Percentiles rank a stretch among this genome's conserved stretches.
Conservation (phyloP, 2,113 vertebrate species). For the Lophius piscatorius region DNA sequence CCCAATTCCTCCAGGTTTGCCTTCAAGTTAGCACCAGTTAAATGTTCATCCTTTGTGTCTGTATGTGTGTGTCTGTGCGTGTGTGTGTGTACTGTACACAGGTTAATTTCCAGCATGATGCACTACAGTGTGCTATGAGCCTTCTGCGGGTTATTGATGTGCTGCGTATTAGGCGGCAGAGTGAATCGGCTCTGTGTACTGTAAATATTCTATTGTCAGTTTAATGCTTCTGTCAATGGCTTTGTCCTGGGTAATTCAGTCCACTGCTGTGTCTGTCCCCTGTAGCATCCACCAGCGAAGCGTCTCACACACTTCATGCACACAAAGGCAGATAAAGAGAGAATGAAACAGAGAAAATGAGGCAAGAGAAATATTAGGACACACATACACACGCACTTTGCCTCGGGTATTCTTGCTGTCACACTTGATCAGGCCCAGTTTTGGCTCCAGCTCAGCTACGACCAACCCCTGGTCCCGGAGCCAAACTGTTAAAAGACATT, state of each 20-base stretch:
- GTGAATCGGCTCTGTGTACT: conserved; percentile 61
- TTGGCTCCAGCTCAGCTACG: conserved; percentile 72
- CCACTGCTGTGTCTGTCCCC: conserved; percentile 65
- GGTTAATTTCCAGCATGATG: conserved; percentile 62
- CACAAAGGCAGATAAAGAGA: conserved; percentile 36
- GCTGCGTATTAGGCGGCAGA: conserved; percentile 65
- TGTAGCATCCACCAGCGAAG: conserved; percentile 48
- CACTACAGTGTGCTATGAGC: conserved; percentile 59
- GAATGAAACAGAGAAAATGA: conserved; percentile 69
- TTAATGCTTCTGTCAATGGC: conserved; percentile 73
- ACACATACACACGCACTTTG: conserved; percentile 36
- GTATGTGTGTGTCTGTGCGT: conserved; percentile 8
- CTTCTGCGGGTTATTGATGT: conserved; percentile 71
- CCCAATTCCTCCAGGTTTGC: conserved; percentile 60
- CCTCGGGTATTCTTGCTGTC: conserved; percentile 72
- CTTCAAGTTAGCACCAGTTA: conserved; percentile 71
- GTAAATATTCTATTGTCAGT: conserved; percentile 79
- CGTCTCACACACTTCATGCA: conserved; percentile 34
- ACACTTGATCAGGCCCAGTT: conserved; percentile 76
- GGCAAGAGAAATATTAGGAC: conserved; percentile 24
- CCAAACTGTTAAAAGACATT: conserved; percentile 81
- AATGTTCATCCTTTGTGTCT: conserved; percentile 39
- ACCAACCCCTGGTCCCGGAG: conserved; percentile 70
- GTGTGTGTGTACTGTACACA: conserved; percentile 15
- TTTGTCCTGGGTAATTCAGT: conserved; percentile 69